Conservation (phyloP, 2,888 invertebrate species). For the Crocallis elinguaria region DNA sequence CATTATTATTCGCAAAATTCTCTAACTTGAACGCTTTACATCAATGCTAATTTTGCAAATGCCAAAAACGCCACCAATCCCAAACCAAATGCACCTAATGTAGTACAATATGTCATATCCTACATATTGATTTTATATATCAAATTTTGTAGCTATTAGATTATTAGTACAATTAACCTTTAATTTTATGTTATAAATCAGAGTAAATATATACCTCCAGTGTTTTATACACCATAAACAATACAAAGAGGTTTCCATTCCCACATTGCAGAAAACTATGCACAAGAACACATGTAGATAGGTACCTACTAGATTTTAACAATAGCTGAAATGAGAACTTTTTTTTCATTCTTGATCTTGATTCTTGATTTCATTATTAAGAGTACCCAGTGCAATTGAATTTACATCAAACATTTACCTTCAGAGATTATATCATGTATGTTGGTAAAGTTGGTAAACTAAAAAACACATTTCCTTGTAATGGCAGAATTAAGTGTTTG, state of each 20-base stretch:
- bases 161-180: conserved; percentile 9
- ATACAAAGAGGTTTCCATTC: conserved; percentile 53
- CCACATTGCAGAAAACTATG: conserved; percentile 49
- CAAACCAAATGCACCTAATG: no score
- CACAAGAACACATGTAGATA: conserved; percentile 25
- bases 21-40: no score
- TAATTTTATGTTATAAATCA: conserved; percentile 8
- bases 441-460: no score
- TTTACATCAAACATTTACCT: neutral
- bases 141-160: no score
- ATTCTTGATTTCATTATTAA: neutral
- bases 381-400: neutral
- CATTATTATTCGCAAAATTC: no score
- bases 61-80: no score
- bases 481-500: no score
- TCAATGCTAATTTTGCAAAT: no score
- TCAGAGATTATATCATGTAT: no score
- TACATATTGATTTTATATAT: no score
- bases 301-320: conserved; percentile 20
- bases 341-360: neutral
- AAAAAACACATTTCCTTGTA: no score
- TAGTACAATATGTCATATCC: no score
- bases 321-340: conserved; percentile 20
- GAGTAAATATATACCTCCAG: neutral
- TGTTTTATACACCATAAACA: conserved; percentile 25